Base-by-base conservation (phyloP, 2,113 vertebrate species). In the Odocoileus virginianus region DNA sequence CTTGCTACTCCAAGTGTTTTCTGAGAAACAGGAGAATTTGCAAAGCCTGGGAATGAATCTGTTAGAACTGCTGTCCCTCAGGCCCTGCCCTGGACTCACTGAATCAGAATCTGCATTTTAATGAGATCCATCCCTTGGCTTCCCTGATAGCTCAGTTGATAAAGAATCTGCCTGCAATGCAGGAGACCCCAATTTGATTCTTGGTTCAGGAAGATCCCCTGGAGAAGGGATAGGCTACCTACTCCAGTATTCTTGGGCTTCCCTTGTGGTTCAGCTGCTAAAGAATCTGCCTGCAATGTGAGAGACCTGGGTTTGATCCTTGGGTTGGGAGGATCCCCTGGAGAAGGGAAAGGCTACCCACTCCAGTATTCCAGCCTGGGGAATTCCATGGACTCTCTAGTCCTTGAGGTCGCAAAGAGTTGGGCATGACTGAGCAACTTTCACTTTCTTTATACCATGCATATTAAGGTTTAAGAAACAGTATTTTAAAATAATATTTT, bases 401-500 rank as follows among this genome's bases (percentile, higher is more conserved):
- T 21, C 54, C 54, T 21, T 55, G 19, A 19, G 54, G 17, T 40
- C 1, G n/a, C n/a, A 74, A 23, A 71, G n/a, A 74, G 36, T 40
- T 1, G 10, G 67, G 23, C 36, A 25, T 74, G 36, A 40, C 36
- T 74, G 67, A 74, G 36, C 67, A 36, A 13, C 67, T 74, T 74
- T 74, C 67, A 74, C 10, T 74, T 40, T 74, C n/a, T 40, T 40
- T 40, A 60, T 47, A 83, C 17, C 54, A 60, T 96, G 25, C 58
- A 43, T 82, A 74, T 91, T 96, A 64, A 84, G 27, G 36, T 90
- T 96, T 90, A 88, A 95, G 78, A 55, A 90, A 19, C 25, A 90
- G 28, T 55, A 87, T 92, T 96, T 97, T 94, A 67, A 95, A 88
- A 86, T 91, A 79, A 40, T 79, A 6, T 90, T 95, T 96, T 87